phyloP scores from a whole-genome alignment of 2,888 invertebrate genomes.

The Tetanocera ferruginea region DNA sequence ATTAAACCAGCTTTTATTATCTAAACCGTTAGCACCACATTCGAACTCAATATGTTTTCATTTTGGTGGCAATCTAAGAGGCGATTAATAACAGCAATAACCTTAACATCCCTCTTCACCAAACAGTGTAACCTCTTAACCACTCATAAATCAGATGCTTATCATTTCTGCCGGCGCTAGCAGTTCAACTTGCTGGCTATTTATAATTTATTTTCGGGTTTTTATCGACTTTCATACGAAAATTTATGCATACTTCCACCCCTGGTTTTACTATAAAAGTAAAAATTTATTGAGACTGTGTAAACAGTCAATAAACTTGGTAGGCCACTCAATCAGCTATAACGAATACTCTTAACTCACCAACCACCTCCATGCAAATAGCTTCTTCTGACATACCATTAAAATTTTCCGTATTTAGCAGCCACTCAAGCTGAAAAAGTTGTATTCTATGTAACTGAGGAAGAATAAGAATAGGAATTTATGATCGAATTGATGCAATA shows the following conservation, averaged over 20 bases:
- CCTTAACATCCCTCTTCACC: neutral
- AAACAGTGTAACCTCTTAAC: neutral
- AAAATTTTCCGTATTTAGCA: neutral
- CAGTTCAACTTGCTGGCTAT: neutral
- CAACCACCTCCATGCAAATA: neutral
- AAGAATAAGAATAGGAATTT: conserved; percentile 1
- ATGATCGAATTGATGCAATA: neutral
- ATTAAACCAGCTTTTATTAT: no score
- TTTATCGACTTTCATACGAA: conserved; percentile 8
- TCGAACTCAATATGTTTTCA: neutral
- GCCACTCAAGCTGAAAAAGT: neutral
- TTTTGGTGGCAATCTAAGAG: neutral
- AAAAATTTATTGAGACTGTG: no score
- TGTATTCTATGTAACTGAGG: neutral
- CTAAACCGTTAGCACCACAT: neutral
- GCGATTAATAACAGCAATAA: neutral
- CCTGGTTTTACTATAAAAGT: no score
- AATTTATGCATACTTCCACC: conserved; percentile 11
- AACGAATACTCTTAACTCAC: neutral
- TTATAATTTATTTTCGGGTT: neutral
- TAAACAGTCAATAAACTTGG: no score
- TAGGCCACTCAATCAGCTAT: no score
- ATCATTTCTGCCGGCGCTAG: neutral
- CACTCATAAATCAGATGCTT: conserved; percentile 10
- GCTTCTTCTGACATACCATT: neutral